Evolutionary conservation across 2,797 vertebrate genomes (phyloP).

Genomic region (Cyprinella venusta): DNA sequence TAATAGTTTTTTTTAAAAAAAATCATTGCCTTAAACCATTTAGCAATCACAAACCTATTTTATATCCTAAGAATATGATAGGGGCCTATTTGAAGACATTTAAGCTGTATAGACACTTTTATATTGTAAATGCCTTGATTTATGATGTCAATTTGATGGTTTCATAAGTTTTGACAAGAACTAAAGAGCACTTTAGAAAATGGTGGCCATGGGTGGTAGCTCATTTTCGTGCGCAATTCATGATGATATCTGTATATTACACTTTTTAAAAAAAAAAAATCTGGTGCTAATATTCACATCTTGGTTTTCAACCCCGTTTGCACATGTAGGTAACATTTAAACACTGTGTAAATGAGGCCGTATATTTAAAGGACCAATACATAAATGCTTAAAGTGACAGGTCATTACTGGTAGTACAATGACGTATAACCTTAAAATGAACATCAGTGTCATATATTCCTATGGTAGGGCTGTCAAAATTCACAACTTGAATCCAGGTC

Average conservation of each 20-base stretch:
- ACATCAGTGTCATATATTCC: slow-evolving; percentile 12
- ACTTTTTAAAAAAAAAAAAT: background rate
- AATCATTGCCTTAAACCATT: background rate
- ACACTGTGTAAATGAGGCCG: slow-evolving; percentile 3
- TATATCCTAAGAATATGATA: background rate
- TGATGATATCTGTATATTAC: background rate
- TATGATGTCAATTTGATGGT: background rate
- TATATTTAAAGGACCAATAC: slow-evolving; percentile 8
- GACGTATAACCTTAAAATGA: slow-evolving; percentile 22
- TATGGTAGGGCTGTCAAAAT: slow-evolving; percentile 18
- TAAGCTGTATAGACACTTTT: background rate
- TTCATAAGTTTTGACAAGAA: background rate
- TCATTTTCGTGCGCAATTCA: background rate
- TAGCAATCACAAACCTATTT: background rate
- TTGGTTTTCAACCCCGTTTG: slow-evolving; percentile 11
- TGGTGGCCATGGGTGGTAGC: background rate
- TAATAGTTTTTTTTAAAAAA: background rate
- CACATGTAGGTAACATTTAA: slow-evolving; percentile 15
- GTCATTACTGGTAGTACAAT: slow-evolving; percentile 23
- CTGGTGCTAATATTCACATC: background rate
- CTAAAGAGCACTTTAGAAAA: background rate
- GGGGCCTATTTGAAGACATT: background rate
- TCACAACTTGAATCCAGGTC: slow-evolving; percentile 17
- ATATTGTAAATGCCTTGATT: background rate
- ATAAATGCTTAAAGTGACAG: slow-evolving; percentile 7